Evolutionary conservation across 2,888 invertebrate genomes (phyloP), one percentile per base, ranked within the genome.

Genomic region (Sinhomidia bicolor): DNA sequence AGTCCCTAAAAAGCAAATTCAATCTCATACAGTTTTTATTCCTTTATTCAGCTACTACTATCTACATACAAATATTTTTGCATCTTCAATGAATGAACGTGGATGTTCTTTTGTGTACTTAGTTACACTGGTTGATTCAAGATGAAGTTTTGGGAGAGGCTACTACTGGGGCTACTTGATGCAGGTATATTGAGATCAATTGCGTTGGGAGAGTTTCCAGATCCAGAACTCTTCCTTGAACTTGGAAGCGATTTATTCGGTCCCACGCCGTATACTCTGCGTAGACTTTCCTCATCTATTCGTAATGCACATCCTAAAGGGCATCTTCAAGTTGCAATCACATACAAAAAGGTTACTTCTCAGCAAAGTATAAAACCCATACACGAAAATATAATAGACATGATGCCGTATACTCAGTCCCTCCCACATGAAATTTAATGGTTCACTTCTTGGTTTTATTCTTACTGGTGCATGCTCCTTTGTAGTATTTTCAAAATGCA

Each of bases 251-350:
- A 74, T 20, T 84, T 83, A 65, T 85, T 85, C 1, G 91, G 90
- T 36, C 90, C 91, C 4, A 92, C 90, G 2, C 92, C 92, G 57
- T 91, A 92, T 3, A 92, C 71, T 60, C 90, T 82, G 1, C 91
- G 90, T 10, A 92, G 54, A 47, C 90, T 90, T 20, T 89, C 79
- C 7, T 88, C 81, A 10, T 90, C 87, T 10, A 92, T 89, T 41
- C 88, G 68, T 20, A 84, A 87, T 23, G 85, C 84, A 71, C 92
- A 92, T 20, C 90, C 90, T 44, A 90, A 62, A 14, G 92, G 92
- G 51, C 92, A 92, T 76, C 91, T 91, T 60, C 12, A 36, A 65
- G 26, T 26, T 54, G 20, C 29, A 26, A 29, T n/a, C n/a, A n/a
- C n/a, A 65, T 14, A 9, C 36, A 54, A 54, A 54, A 54, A 20